A percentile compares a stretch with the other conserved stretches of the same genome.
phyloP scores from a whole-genome alignment of 2,888 invertebrate genomes.

The Caenorhabditis uteleia region DNA sequence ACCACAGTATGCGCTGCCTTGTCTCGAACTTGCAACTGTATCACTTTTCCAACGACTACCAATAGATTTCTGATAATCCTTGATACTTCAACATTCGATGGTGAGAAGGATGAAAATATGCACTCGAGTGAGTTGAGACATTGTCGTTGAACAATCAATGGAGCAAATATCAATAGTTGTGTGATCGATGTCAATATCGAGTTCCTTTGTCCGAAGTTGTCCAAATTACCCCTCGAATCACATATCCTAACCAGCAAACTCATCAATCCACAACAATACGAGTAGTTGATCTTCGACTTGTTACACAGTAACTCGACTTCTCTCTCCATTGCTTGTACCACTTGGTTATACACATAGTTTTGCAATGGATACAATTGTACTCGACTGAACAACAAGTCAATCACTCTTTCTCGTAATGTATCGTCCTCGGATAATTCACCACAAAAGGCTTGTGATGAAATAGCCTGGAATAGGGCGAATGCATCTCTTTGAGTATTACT shows the following conservation, averaged over 20 bases:
- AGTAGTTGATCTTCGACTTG: conserved; percentile 64
- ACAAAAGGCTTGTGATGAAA: conserved; percentile 77
- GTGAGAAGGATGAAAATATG: conserved; percentile 59
- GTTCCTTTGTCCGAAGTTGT: conserved; percentile 65
- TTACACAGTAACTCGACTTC: conserved; percentile 61
- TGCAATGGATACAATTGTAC: conserved; percentile 68
- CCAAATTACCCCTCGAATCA: conserved; percentile 79
- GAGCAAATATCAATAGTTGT: conserved; percentile 65
- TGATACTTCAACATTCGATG: conserved; percentile 48
- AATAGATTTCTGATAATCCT: conserved; percentile 62
- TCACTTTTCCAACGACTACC: conserved; percentile 62
- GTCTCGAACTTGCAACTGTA: conserved; percentile 65
- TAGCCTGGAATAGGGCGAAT: conserved; percentile 81
- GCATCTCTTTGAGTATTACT: conserved; percentile 71
- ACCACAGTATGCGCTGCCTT: conserved; percentile 57
- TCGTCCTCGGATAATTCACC: conserved; percentile 64
- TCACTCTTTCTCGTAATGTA: conserved; percentile 62
- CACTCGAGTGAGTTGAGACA: conserved; percentile 62
- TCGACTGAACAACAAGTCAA: conserved; percentile 68
- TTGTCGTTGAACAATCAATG: conserved; percentile 65
- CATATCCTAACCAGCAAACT: conserved; percentile 62
- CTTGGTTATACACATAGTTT: conserved; percentile 66
- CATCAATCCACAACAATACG: conserved; percentile 67
- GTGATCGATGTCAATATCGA: conserved; percentile 59
- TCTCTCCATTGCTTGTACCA: conserved; percentile 64